Conservation (phyloP, 2,888 invertebrate genomes). For the Eueremaeus valkanovi region DNA sequence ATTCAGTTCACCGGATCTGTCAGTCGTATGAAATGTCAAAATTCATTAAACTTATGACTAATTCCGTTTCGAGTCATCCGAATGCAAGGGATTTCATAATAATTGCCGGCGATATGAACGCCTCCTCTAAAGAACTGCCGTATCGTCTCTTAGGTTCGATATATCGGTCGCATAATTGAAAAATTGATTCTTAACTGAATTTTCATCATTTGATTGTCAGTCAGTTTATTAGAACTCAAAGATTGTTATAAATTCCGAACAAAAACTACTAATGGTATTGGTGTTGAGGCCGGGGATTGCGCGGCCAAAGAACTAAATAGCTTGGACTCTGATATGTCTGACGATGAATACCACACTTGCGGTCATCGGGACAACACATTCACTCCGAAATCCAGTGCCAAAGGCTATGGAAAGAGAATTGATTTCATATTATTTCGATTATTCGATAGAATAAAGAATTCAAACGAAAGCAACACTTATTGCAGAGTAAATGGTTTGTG, state of each 20-base stretch:
- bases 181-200: neutral
- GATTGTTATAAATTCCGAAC: slow-evolving; percentile 41
- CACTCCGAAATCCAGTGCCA: slow-evolving; percentile 53
- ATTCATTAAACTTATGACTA: slow-evolving; percentile 79
- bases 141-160: slow-evolving; percentile 59
- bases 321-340: slow-evolving; percentile 40
- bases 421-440: slow-evolving; percentile 43
- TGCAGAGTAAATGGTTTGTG: neutral
- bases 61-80: slow-evolving; percentile 56
- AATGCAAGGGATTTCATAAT: slow-evolving; percentile 66
- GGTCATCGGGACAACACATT: slow-evolving; percentile 79
- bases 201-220: slow-evolving; percentile 11
- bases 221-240: slow-evolving; percentile 34
- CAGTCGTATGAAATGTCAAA: slow-evolving; percentile 94
- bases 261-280: neutral
- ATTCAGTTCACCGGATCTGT: slow-evolving; percentile 82
- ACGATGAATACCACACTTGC: slow-evolving; percentile 64
- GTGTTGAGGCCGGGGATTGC: slow-evolving; percentile 42
- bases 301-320: slow-evolving; percentile 21
- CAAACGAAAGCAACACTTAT: neutral
- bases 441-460: neutral
- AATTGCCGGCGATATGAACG: slow-evolving; percentile 90
- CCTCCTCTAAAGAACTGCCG: slow-evolving; percentile 78
- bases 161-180: neutral
- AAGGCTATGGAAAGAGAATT: slow-evolving; percentile 38